A percentile compares a stretch with the other conserved stretches of the same genome.
phyloP scores from a whole-genome alignment of 2,888 invertebrate genomes.

The Machimus rusticus region DNA sequence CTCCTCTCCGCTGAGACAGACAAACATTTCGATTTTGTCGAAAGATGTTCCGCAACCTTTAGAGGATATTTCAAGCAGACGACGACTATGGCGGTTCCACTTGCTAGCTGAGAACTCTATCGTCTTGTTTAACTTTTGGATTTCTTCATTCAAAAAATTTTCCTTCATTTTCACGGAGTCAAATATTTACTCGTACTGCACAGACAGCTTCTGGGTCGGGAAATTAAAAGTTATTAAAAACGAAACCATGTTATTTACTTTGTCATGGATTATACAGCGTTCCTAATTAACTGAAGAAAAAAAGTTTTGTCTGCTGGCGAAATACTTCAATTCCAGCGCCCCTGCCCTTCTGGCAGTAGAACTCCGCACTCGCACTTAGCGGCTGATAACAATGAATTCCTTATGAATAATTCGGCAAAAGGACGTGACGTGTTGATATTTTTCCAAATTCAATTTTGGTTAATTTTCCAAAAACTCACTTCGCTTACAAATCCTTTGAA shows the following conservation, averaged over 20 bases:
- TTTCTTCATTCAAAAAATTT: conserved; percentile 36
- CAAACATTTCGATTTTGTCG: background rate
- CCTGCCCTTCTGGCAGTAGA: background rate
- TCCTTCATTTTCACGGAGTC: conserved; percentile 37
- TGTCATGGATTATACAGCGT: conserved; percentile 39
- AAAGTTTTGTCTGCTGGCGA: background rate
- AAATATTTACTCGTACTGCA: conserved; percentile 17
- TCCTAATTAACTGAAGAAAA: conserved; percentile 34
- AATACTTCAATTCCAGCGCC: background rate
- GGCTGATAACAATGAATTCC: conserved; percentile 30
- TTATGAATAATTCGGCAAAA: background rate
- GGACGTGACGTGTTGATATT: conserved; percentile 6
- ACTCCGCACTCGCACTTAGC: background rate
- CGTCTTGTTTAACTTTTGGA: conserved; percentile 36
- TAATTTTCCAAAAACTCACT: conserved; percentile 26
- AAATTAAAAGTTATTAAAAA: conserved; percentile 40
- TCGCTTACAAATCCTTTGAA: background rate
- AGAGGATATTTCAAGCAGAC: background rate
- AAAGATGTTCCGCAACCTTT: background rate
- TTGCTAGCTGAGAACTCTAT: background rate
- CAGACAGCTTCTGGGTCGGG: conserved; percentile 6
- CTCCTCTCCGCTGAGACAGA: background rate
- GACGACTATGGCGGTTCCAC: background rate
- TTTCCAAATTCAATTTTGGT: conserved; percentile 23
- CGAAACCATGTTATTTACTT: conserved; percentile 40